Conservation (phyloP, 2,888 invertebrate species). For the Sphaerophoria taeniata region DNA sequence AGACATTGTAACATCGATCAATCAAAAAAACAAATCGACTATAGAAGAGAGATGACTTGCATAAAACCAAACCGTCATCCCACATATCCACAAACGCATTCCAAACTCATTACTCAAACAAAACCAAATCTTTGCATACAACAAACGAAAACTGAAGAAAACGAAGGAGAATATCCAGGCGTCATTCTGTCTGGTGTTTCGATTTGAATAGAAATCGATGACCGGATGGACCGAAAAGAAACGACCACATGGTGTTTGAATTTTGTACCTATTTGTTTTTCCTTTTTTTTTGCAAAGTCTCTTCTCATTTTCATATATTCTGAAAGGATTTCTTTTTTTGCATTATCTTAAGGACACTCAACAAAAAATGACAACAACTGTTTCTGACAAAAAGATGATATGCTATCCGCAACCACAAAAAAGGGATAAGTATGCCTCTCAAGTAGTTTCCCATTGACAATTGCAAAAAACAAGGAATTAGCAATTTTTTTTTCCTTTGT, state of each 20-base stretch:
- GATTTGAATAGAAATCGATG: conserved; percentile 5
- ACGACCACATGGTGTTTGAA: conserved; percentile 44
- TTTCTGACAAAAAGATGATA: conserved; percentile 60
- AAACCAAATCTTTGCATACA: conserved; percentile 31
- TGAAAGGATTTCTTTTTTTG: conserved; percentile 22
- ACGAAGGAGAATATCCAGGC: conserved; percentile 12
- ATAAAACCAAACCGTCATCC: conserved; percentile 6
- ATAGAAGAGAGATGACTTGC: conserved; percentile 59
- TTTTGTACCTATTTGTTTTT: not conserved
- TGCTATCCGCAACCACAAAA: conserved; percentile 55
- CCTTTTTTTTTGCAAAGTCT: conserved; percentile 37
- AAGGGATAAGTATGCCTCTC: conserved; percentile 63
- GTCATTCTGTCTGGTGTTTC: conserved; percentile 56
- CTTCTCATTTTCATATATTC: conserved; percentile 18
- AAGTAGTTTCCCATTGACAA: conserved; percentile 50
- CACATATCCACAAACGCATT: conserved; percentile 30
- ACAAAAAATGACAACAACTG: conserved; percentile 36
- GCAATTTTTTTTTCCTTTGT: conserved; percentile 47
- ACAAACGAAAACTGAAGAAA: not conserved
- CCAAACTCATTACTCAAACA: conserved; percentile 56
- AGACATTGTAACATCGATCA: conserved; percentile 57
- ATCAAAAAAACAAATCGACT: conserved; percentile 52
- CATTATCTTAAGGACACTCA: conserved; percentile 66
- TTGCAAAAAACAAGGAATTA: conserved; percentile 55
- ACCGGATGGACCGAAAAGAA: not conserved